Conservation (phyloP, 2,113 vertebrate species). For the Eclectus roratus region DNA sequence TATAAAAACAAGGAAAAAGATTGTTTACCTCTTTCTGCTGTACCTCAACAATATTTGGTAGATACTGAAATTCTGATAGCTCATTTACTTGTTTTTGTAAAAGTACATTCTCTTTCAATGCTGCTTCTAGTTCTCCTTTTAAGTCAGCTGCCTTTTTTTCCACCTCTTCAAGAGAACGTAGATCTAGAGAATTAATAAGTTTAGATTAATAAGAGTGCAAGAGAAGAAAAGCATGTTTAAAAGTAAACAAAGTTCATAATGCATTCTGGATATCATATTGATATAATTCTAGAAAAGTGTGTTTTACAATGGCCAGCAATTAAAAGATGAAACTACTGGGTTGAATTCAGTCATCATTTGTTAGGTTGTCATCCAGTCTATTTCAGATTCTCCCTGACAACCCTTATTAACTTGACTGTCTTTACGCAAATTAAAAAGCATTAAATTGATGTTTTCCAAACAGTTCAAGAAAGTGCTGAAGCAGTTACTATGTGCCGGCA, state of each 20-base stretch:
- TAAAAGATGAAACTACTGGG: background rate
- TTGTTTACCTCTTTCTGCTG: constrained; percentile 77
- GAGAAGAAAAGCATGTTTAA: background rate
- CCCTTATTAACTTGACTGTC: background rate
- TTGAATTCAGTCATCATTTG: background rate
- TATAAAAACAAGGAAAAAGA: background rate
- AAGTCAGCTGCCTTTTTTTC: constrained; percentile 74
- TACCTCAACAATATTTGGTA: constrained; percentile 64
- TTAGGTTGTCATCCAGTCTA: background rate
- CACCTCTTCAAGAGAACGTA: constrained; percentile 67
- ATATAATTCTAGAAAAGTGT: background rate
- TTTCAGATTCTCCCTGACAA: background rate
- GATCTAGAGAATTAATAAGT: constrained; percentile 45
- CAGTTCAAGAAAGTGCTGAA: background rate
- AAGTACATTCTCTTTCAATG: constrained; percentile 63
- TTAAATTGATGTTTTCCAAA: background rate
- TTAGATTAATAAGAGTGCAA: background rate
- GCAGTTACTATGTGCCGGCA: background rate
- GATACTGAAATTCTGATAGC: constrained; percentile 62
- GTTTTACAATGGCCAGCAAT: background rate
- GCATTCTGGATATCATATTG: background rate
- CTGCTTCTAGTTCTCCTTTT: constrained; percentile 75
- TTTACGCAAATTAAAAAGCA: background rate
- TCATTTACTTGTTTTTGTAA: constrained; percentile 67
- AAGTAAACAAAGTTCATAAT: background rate